Percentiles rank a stretch among this genome's conserved stretches.
Conservation (phyloP, 2,888 invertebrate genomes). For the Andrena camellia region DNA sequence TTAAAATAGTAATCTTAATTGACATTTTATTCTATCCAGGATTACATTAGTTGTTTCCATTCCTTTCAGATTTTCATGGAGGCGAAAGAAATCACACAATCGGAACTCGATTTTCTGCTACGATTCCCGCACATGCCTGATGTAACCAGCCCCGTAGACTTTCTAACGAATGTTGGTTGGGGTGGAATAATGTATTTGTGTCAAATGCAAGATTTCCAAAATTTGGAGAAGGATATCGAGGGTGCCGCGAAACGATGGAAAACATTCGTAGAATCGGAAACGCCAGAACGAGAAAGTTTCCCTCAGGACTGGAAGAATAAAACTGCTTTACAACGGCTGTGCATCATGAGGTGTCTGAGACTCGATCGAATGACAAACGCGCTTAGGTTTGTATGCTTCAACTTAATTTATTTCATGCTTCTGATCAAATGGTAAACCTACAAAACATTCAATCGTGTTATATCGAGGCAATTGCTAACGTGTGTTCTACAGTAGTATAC, state of each 20-base stretch:
- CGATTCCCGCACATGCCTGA: slow-evolving; percentile 93
- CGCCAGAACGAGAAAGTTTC: slow-evolving; percentile 96
- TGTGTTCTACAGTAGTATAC: too few relatives aligned
- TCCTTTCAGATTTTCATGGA: slow-evolving; percentile 87
- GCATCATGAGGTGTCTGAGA: slow-evolving; percentile 96
- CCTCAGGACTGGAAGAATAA: slow-evolving; percentile 99
- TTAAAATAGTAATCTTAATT: too few relatives aligned
- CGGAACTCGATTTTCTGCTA: slow-evolving; percentile 94
- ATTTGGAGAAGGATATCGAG: slow-evolving; percentile 96
- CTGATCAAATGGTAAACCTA: too few relatives aligned
- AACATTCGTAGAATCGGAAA: slow-evolving; percentile 96
- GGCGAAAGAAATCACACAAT: slow-evolving; percentile 89
- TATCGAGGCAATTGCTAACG: too few relatives aligned
- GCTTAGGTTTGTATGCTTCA: slow-evolving; percentile 84
- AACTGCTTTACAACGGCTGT: slow-evolving; percentile 92
- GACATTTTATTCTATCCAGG: not conserved
- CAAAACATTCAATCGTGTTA: too few relatives aligned
- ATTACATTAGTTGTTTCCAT: not conserved
- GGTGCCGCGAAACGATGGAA: slow-evolving; percentile 97
- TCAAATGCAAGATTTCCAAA: slow-evolving; percentile 92
- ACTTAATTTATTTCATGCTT: not conserved
- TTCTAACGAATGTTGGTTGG: slow-evolving; percentile 92
- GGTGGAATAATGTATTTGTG: slow-evolving; percentile 93
- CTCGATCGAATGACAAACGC: slow-evolving; percentile 98
- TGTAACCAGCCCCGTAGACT: slow-evolving; percentile 92